Evolutionary conservation across 2,797 vertebrate genomes (phyloP).

Genomic region (Microctenopoma lineatum): DNA sequence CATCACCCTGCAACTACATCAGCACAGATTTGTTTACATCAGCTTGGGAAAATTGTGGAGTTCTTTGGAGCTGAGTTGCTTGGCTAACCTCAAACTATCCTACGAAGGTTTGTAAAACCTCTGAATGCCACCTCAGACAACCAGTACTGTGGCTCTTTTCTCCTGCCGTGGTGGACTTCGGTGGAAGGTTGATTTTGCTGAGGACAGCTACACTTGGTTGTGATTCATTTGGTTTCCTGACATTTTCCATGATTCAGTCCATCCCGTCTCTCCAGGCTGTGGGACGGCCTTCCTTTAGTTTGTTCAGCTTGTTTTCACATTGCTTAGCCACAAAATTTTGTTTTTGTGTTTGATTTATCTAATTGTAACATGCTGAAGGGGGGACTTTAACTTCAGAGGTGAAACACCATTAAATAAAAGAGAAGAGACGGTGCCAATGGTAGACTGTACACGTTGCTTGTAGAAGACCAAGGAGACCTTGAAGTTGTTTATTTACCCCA

Average conservation of each 20-base stretch:
- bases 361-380: constrained; percentile 62
- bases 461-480: constrained; percentile 55
- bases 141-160: constrained; percentile 34
- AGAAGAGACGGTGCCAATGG: constrained; percentile 58
- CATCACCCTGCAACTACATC: constrained; percentile 59
- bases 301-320: constrained; percentile 55
- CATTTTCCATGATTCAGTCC: constrained; percentile 45
- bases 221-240: constrained; percentile 48
- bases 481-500: constrained; percentile 58
- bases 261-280: constrained; percentile 31
- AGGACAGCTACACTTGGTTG: constrained; percentile 45
- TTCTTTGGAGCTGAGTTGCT: constrained; percentile 58
- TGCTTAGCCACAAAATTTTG: constrained; percentile 54
- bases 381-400: constrained; percentile 64
- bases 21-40: constrained; percentile 67
- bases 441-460: constrained; percentile 57
- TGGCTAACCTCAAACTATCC: constrained; percentile 40
- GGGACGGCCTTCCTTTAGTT: constrained; percentile 36
- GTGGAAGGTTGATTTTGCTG: constrained; percentile 49
- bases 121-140: constrained; percentile 43
- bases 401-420: constrained; percentile 65
- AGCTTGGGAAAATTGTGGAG: constrained; percentile 55
- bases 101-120: constrained; percentile 41
- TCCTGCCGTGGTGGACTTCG: constrained; percentile 31
- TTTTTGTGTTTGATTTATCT: constrained; percentile 69